These are phyloP conservation scores for Cettia cetti DNA, from an alignment of 2,113 vertebrate genomes.

Conservation along the genomic window DNA sequence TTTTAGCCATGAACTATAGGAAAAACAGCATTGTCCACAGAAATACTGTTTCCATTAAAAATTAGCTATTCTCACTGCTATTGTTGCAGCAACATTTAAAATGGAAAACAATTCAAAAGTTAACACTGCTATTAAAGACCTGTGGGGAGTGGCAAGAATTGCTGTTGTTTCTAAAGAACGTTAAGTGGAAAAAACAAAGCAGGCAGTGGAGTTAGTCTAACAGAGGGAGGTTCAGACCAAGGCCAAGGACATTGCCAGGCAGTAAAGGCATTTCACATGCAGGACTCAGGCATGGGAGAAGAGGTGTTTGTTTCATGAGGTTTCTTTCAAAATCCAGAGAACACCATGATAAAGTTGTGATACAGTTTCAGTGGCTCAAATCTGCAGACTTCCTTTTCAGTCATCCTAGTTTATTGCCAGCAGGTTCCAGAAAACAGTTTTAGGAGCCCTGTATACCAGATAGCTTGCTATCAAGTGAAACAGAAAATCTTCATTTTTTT, in stretches of 20 bases:
- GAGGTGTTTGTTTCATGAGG: neutral
- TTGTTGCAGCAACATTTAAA: conserved; percentile 1
- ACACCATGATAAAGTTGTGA: neutral
- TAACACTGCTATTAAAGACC: neutral
- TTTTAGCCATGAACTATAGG: neutral
- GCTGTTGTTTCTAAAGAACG: neutral
- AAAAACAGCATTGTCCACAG: neutral
- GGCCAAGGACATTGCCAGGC: neutral
- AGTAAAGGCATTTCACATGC: neutral
- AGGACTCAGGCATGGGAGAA: neutral
- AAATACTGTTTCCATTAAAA: conserved; percentile 6
- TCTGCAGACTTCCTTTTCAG: neutral
- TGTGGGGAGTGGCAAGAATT: neutral
- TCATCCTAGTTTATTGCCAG: neutral
- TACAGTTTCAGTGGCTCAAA: neutral
- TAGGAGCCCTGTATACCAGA: neutral
- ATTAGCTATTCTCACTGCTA: neutral
- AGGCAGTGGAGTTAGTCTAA: neutral
- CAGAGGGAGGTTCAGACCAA: neutral
- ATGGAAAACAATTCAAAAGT: neutral
- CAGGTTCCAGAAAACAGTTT: neutral
- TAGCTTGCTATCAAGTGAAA: neutral
- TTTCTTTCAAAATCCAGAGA: neutral
- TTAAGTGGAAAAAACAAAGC: neutral
- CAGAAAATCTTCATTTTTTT: neutral